Evolutionary conservation across 2,113 vertebrate species (phyloP).

Genomic region (Montifringilla adamsi): DNA sequence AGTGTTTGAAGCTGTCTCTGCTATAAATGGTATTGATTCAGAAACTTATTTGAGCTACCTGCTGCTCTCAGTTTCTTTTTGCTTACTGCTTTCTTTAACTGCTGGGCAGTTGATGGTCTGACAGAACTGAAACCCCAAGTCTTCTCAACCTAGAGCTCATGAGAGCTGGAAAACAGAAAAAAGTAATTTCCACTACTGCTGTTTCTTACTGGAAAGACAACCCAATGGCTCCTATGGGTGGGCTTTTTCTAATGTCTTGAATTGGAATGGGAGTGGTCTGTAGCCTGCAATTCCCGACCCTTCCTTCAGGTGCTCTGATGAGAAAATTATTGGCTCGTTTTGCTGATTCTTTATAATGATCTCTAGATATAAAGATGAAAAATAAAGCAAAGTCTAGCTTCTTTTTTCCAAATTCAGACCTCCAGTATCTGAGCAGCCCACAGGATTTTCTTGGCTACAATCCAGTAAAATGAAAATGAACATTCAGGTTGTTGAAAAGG

Average conservation of each 20-base stretch:
- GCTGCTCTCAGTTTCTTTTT: conserved; percentile 30
- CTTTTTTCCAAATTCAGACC: background rate
- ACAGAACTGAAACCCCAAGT: background rate
- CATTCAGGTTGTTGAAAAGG: conserved; percentile 1
- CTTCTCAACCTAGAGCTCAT: background rate
- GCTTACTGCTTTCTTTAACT: conserved; percentile 9
- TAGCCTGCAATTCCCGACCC: background rate
- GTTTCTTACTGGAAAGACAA: background rate
- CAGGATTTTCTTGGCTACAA: conserved; percentile 20
- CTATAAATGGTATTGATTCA: conserved; percentile 45
- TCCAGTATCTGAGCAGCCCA: background rate
- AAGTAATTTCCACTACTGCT: background rate
- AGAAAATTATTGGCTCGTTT: background rate
- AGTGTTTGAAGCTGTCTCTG: background rate
- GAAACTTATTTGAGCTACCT: conserved; percentile 15
- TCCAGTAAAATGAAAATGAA: conserved; percentile 13
- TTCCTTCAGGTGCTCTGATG: background rate
- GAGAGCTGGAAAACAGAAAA: background rate
- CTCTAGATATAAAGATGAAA: background rate
- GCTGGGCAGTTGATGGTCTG: background rate
- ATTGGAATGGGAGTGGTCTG: background rate
- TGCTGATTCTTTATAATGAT: background rate
- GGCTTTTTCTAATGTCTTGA: background rate
- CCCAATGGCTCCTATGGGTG: background rate
- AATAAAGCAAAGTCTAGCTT: background rate